phyloP scores from a whole-genome alignment of 2,113 vertebrate species.

The Alexandromys fortis region DNA sequence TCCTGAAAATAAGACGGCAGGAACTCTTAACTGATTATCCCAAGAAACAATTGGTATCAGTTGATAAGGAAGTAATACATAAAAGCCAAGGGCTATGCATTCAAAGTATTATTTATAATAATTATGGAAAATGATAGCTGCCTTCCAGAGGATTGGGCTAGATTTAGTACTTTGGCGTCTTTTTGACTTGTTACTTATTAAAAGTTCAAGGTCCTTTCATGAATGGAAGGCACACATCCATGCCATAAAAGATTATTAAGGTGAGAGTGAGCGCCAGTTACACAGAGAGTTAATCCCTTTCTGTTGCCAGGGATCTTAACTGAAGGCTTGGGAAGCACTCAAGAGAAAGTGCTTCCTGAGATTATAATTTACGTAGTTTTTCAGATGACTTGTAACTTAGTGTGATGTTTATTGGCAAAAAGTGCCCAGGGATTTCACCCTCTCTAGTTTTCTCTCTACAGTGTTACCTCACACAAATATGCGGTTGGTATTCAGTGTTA shows the following conservation, averaged over 20 bases:
- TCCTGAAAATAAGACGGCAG: slow-evolving; percentile 48
- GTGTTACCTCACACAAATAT: slow-evolving; percentile 7
- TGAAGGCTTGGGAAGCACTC: background rate
- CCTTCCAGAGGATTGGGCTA: background rate
- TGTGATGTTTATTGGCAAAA: background rate
- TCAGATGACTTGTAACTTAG: background rate
- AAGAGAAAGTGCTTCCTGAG: background rate
- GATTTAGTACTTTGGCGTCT: slow-evolving; percentile 18
- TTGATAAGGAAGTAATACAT: slow-evolving; percentile 19
- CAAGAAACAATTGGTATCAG: background rate
- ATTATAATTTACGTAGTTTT: background rate
- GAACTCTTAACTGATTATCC: background rate
- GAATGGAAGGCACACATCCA: background rate
- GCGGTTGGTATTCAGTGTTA: background rate
- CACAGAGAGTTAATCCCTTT: slow-evolving; percentile 6
- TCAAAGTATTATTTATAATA: background rate
- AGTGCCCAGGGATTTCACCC: background rate
- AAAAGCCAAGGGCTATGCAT: background rate
- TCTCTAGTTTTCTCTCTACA: slow-evolving; percentile 6
- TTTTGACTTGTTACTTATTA: background rate
- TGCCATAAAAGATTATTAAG: background rate
- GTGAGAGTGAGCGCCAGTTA: background rate
- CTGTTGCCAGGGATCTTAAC: background rate
- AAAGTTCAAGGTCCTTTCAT: background rate
- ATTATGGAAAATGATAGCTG: background rate